Evolutionary conservation across 2,113 vertebrate species (phyloP).

Genomic region (Azemiops feae): DNA sequence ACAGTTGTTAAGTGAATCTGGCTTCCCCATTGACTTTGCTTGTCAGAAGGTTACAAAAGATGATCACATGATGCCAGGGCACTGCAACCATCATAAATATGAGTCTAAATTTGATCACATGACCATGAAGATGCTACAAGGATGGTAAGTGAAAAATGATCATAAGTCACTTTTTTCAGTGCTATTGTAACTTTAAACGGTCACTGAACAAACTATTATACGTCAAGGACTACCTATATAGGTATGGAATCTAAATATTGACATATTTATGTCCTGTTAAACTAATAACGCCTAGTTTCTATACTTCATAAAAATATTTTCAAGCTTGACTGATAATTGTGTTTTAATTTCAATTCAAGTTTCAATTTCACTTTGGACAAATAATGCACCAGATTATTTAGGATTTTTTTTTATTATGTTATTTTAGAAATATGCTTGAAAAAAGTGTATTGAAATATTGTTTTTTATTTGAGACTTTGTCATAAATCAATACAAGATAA

Average conservation of each 20-base stretch:
- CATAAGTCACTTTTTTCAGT: neutral
- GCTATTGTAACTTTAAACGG: neutral
- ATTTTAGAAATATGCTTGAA: neutral
- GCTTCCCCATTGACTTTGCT: neutral
- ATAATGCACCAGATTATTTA: neutral
- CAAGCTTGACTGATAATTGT: accelerated
- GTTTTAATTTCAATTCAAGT: accelerated
- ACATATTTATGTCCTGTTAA: neutral
- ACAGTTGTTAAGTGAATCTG: neutral
- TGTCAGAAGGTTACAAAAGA: neutral
- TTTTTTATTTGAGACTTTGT: neutral
- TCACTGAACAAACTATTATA: neutral
- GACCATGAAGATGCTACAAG: neutral
- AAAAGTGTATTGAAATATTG: neutral
- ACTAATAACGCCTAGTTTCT: neutral
- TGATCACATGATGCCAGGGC: no score
- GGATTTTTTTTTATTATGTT: neutral
- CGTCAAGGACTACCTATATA: constrained; percentile 29
- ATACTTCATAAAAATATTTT: constrained; percentile 1
- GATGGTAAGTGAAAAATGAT: neutral
- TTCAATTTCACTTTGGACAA: neutral
- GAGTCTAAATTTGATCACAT: neutral
- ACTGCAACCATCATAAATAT: neutral
- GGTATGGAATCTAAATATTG: constrained; percentile 66
- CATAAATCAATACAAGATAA: neutral